phyloP scores from a whole-genome alignment of 2,113 vertebrate genomes.

The Dipodomys spectabilis region DNA sequence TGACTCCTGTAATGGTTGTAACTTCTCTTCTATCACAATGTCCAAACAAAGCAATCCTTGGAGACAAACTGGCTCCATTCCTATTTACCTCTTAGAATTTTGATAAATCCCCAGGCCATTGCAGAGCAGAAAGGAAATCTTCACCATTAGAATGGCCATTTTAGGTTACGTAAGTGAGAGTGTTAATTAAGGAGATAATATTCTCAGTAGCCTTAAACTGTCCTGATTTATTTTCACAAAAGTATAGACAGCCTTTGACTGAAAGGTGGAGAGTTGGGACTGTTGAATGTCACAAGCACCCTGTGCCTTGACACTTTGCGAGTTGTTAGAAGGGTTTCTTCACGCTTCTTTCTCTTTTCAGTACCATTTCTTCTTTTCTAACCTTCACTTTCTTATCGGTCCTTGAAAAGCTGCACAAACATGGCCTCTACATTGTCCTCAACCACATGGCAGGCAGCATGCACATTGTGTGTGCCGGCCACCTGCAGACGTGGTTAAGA shows the following conservation, averaged over 20 bases:
- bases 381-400: too few species aligned
- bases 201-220: neutral
- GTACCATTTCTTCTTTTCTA: too few species aligned
- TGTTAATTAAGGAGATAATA: neutral
- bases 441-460: neutral
- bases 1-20: neutral
- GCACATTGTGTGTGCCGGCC: too few species aligned
- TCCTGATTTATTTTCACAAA: neutral
- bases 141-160: neutral
- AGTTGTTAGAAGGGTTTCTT: too few species aligned
- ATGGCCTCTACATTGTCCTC: neutral
- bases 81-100: neutral
- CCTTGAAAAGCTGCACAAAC: neutral
- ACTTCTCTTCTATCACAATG: neutral
- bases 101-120: neutral
- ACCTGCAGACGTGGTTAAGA: accelerated
- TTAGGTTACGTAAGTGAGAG: neutral
- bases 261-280: too few species aligned
- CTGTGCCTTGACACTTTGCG: too few species aligned
- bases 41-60: neutral
- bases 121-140: neutral
- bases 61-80: neutral
- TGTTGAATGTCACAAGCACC: neutral
- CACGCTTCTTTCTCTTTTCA: too few species aligned
- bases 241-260: neutral